Percentiles rank a stretch among this genome's conserved stretches.
Evolutionary conservation across 2,797 vertebrate genomes (phyloP).

Genomic region (Zenarchopterus dispar): DNA sequence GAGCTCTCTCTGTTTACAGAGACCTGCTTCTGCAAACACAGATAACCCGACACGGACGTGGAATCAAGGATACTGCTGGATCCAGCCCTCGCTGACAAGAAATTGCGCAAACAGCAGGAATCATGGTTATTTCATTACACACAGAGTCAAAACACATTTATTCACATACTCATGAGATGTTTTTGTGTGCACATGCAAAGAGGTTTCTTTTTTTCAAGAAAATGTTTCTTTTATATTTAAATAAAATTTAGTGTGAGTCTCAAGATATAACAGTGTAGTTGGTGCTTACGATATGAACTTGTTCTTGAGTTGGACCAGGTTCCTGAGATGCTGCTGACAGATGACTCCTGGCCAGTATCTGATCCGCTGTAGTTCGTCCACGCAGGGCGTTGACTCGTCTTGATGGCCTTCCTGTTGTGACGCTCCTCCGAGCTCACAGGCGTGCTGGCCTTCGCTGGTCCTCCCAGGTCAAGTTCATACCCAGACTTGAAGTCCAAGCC

Average conservation of each 20-base stretch:
- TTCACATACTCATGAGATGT: neutral
- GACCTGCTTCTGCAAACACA: constrained; percentile 52
- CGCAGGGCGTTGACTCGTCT: constrained; percentile 48
- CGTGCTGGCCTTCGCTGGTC: constrained; percentile 66
- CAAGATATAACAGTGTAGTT: neutral
- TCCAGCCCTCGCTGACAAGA: neutral
- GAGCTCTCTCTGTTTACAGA: constrained; percentile 50
- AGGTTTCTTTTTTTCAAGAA: too few species aligned
- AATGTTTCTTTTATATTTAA: too few species aligned
- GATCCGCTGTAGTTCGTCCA: constrained; percentile 59
- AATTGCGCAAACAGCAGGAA: constrained; percentile 3
- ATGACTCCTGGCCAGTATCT: constrained; percentile 66
- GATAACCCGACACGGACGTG: constrained; percentile 41
- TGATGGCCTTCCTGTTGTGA: constrained; percentile 51
- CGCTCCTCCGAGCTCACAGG: constrained; percentile 63
- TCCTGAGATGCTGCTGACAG: constrained; percentile 68
- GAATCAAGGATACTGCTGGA: constrained; percentile 40
- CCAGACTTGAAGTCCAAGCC: constrained; percentile 29
- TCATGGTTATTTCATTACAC: neutral
- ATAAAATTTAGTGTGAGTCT: too few species aligned
- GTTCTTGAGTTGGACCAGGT: constrained; percentile 64
- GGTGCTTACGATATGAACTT: constrained; percentile 74
- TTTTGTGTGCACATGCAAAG: too few species aligned
- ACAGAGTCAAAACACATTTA: neutral
- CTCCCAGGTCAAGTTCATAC: constrained; percentile 46